Evolutionary conservation across 2,797 vertebrate species (phyloP).

Genomic region (Pterois miles): DNA sequence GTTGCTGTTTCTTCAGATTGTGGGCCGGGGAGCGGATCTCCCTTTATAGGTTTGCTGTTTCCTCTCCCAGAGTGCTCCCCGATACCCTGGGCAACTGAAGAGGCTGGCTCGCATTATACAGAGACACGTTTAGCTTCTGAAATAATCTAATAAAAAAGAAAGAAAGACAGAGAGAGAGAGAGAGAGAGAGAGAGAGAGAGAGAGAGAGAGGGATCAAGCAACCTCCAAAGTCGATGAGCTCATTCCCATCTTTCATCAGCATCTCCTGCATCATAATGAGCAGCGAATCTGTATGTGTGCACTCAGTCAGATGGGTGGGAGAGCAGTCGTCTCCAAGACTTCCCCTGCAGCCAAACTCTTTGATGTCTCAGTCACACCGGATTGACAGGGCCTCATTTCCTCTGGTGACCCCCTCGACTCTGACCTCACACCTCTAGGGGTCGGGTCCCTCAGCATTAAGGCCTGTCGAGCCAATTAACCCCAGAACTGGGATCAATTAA

Average conservation of each 20-base stretch:
- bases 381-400: slow-evolving; percentile 17
- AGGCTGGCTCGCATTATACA: slow-evolving; percentile 65
- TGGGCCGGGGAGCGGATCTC: slow-evolving; percentile 70
- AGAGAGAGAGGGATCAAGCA: slow-evolving; percentile 47
- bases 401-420: slow-evolving; percentile 23
- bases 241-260: slow-evolving; percentile 67
- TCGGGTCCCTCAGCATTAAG: slow-evolving; percentile 19
- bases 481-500: slow-evolving; percentile 57
- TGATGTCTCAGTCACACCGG: slow-evolving; percentile 39
- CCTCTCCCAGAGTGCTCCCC: slow-evolving; percentile 58
- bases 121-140: slow-evolving; percentile 66
- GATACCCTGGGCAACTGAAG: slow-evolving; percentile 47
- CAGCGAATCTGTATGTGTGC: slow-evolving; percentile 29
- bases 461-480: slow-evolving; percentile 66
- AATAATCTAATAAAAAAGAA: slow-evolving; percentile 68
- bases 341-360: slow-evolving; percentile 22
- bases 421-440: slow-evolving; percentile 31
- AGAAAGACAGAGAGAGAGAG: not conserved
- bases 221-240: slow-evolving; percentile 59
- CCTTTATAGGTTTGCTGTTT: slow-evolving; percentile 74
- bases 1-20: slow-evolving; percentile 71
- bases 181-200: slow-evolving; percentile 9
- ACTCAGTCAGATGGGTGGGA: slow-evolving; percentile 3
- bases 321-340: slow-evolving; percentile 3
- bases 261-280: slow-evolving; percentile 67